Evolutionary conservation across 2,888 invertebrate genomes (phyloP).

Genomic region (Dorcus parallelipipedus): DNA sequence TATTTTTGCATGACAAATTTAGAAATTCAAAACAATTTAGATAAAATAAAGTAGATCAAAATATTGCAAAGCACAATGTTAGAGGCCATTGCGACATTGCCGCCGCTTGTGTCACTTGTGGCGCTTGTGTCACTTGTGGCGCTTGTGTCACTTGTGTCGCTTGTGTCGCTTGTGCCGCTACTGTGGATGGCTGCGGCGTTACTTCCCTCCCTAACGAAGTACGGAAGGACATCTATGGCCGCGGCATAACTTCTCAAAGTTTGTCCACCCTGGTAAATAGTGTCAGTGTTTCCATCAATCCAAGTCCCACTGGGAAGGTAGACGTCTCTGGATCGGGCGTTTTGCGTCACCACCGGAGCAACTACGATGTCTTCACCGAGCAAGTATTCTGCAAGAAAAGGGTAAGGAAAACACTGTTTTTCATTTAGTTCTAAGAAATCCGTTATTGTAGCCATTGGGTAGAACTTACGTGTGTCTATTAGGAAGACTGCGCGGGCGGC

Average conservation of each 20-base stretch:
- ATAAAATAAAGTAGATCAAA: no score
- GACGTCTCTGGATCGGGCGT: conserved; percentile 61
- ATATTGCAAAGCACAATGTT: no score
- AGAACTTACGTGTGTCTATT: conserved; percentile 17
- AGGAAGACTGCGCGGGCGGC: conserved; percentile 11
- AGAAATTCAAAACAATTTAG: no score
- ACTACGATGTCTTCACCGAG: conserved; percentile 74
- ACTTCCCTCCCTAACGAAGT: conserved; percentile 51
- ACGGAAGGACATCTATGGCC: conserved; percentile 66
- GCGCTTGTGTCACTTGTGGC: not conserved
- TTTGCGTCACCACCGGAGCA: conserved; percentile 70
- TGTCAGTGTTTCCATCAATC: conserved; percentile 54
- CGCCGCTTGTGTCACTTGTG: not conserved
- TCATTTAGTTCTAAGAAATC: not conserved
- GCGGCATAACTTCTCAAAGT: conserved; percentile 65
- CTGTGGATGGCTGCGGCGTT: conserved; percentile 8
- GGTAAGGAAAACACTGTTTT: not conserved
- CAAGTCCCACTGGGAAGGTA: conserved; percentile 75
- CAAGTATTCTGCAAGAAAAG: conserved; percentile 63
- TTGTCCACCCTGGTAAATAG: conserved; percentile 32
- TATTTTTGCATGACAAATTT: no score
- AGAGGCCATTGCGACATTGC: no score
- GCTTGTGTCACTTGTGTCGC: not conserved
- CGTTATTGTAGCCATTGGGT: not conserved
- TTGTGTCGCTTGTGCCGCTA: not conserved